phyloP scores from a whole-genome alignment of 2,888 invertebrate species.

The Mesodorylaimus sp. region DNA sequence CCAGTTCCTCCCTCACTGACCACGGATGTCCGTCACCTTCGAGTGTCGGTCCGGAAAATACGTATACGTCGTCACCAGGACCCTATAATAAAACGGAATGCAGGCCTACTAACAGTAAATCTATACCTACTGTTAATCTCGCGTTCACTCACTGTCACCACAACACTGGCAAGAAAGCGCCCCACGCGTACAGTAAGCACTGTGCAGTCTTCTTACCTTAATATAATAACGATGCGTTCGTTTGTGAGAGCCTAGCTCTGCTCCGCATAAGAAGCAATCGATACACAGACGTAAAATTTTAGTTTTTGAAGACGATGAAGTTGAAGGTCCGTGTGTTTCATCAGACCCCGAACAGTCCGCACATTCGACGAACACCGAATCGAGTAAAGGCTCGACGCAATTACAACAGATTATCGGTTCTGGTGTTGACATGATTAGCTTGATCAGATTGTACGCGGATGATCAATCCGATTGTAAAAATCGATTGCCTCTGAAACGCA shows the following conservation, averaged over 20 bases:
- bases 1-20: slow-evolving; percentile 6
- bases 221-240: slow-evolving; percentile 9
- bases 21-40: slow-evolving; percentile 2
- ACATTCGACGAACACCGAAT: background rate
- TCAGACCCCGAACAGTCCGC: slow-evolving; percentile 4
- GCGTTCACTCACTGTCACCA: background rate
- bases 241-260: slow-evolving; percentile 8
- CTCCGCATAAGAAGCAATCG: slow-evolving; percentile 10
- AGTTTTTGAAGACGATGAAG: too few relatives aligned
- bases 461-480: too few relatives aligned
- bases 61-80: too few relatives aligned
- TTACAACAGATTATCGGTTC: too few relatives aligned
- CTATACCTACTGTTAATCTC: too few relatives aligned
- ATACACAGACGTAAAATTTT: background rate
- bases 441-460: too few relatives aligned
- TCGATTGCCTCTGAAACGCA: too few relatives aligned
- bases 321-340: background rate
- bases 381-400: too few relatives aligned
- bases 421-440: too few relatives aligned
- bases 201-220: too few relatives aligned
- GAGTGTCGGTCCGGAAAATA: background rate
- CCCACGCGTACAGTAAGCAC: background rate
- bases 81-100: background rate
- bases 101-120: background rate
- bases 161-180: background rate